Base-by-base conservation (phyloP, 2,888 invertebrate species). In the Dichetophora obliterata region DNA sequence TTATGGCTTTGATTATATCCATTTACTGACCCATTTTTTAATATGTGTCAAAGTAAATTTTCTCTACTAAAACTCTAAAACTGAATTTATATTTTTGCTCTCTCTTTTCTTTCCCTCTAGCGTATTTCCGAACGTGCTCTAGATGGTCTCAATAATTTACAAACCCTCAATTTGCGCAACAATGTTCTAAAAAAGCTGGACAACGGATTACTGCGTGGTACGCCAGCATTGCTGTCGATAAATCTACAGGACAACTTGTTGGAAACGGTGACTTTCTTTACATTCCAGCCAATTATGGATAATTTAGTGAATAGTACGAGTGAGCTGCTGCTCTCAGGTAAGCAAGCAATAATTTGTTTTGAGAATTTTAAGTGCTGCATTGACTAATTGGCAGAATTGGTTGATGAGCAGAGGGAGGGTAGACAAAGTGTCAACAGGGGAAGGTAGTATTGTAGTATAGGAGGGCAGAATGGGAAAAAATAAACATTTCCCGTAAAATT, bases 161-260 rank as follows among this genome's bases (percentile, higher is more conserved):
- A 92, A 85, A 93, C 93, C 82, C 90, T 96, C 82, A 92, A 92
- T 84, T 91, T 96, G 76, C 93, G 94, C 85, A 93, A 94, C 85
- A 96, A 96, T 91, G 92, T 93, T 84, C 91, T 96, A 75, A 92
- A 92, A 69, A 90, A 91, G 63, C 91, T 96, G 80, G 93, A 94
- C 78, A 91, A 93, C 54, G 93, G 93, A 54, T 90, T 95, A 79
- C 92, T 96, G 80, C 92, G 92, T 80, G 94, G 93, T n/a, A 93
- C 94, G 16, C 91, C 93, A 52, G 92, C 92, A 3, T 91, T 96
- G 31, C 92, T 92, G 84, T 93, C 93, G 82, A 91, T 96, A 84
- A 95, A 96, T 89, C 90, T 96, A 81, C 92, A 94, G 86, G 92
- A 93, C 81, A 96, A 96, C 89, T 91, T 92, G 83, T 91, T 96